Percentiles rank a stretch among this genome's conserved stretches.
These are phyloP conservation scores for Rhineura floridana DNA, from an alignment of 2,113 vertebrate species.

Conservation along the genomic window DNA sequence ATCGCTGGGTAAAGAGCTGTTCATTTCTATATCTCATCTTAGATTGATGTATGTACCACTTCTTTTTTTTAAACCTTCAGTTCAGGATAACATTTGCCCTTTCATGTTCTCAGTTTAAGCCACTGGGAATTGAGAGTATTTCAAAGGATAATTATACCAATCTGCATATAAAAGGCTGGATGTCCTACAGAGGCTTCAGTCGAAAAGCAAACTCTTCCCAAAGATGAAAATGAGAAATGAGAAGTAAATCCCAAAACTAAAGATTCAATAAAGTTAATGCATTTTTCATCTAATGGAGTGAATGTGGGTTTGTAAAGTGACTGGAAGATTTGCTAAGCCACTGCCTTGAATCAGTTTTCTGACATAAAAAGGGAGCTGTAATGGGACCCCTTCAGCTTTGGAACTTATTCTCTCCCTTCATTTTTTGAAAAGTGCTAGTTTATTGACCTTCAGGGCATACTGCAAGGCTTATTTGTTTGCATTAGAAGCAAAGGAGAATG, in stretches of 20 bases:
- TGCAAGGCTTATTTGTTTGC: not conserved
- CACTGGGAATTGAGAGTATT: constrained; percentile 79
- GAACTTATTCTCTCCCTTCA: not conserved
- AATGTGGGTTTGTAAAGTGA: constrained; percentile 58
- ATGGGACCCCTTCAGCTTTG: accelerated
- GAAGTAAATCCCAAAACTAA: constrained; percentile 76
- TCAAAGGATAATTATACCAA: constrained; percentile 82
- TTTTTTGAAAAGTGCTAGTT: not conserved
- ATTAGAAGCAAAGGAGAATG: not conserved
- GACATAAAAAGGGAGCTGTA: not conserved
- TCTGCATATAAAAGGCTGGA: constrained; percentile 82
- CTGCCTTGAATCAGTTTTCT: not conserved
- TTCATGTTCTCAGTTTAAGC: constrained; percentile 79
- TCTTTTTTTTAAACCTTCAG: constrained; percentile 70
- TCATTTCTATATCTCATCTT: constrained; percentile 72
- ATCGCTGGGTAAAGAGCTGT: constrained; percentile 60
- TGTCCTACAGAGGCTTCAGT: constrained; percentile 72
- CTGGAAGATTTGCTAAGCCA: constrained; percentile 65
- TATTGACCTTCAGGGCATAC: not conserved
- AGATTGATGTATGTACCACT: constrained; percentile 66
- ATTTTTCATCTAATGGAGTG: constrained; percentile 74
- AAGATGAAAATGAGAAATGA: constrained; percentile 77
- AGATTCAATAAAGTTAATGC: constrained; percentile 70
- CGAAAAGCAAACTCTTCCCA: constrained; percentile 67
- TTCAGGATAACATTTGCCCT: constrained; percentile 77